Conservation (phyloP, 2,113 vertebrate species). For the Marmota monax region DNA sequence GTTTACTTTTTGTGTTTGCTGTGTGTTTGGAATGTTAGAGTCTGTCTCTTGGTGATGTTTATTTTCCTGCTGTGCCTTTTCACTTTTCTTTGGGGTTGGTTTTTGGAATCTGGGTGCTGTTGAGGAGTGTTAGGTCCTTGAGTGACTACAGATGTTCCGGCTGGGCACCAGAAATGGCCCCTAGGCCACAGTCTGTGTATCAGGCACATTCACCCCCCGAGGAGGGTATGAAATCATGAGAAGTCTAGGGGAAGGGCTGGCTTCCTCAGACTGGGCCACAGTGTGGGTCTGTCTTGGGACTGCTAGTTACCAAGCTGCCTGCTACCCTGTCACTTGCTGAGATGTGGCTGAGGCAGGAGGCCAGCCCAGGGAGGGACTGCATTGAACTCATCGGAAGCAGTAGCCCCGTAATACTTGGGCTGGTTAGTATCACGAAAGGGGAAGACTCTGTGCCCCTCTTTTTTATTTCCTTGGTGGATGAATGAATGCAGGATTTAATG, state of each 20-base stretch:
- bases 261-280: neutral
- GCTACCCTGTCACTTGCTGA: neutral
- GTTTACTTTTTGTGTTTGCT: conserved; percentile 70
- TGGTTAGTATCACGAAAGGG: neutral
- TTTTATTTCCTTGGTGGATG: neutral
- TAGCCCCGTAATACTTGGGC: neutral
- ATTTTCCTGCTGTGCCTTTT: conserved; percentile 87
- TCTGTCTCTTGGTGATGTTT: conserved; percentile 82
- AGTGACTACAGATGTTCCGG: neutral
- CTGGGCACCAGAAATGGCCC: neutral
- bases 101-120: conserved; percentile 74
- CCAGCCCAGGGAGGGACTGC: neutral
- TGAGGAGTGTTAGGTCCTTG: conserved; percentile 73
- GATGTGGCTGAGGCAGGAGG: neutral
- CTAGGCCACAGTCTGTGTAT: neutral
- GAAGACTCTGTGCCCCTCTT: too few species aligned
- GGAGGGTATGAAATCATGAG: neutral
- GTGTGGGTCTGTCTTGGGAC: neutral
- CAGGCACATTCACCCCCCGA: too few species aligned
- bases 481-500: neutral
- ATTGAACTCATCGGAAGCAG: neutral
- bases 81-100: conserved; percentile 77
- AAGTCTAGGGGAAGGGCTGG: neutral
- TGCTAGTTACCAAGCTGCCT: neutral
- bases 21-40: conserved; percentile 76